Percentiles rank a stretch among this genome's conserved stretches.
Evolutionary conservation across 30 jellyfish, hydroid and myxozoan genomes (phyloP).

Genomic region (Hydra vulgaris): DNA sequence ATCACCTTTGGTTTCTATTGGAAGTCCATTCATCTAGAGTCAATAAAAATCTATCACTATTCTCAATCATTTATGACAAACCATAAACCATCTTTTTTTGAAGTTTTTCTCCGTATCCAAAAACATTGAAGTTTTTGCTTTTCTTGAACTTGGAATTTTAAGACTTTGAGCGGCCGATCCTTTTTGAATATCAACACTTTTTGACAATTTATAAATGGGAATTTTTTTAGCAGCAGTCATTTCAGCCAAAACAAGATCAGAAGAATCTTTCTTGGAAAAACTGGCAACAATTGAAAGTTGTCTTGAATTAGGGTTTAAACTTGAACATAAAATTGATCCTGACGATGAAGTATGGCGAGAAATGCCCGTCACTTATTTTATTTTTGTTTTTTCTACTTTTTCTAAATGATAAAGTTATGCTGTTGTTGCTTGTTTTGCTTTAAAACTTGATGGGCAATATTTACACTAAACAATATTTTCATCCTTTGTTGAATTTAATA

Average conservation of each 20-base stretch:
- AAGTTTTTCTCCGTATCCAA: not conserved
- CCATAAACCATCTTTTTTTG: too few species aligned
- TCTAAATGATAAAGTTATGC: not conserved
- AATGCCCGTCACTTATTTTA: not conserved
- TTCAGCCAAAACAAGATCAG: not conserved
- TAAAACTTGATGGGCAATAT: too few species aligned
- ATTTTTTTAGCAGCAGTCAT: not conserved
- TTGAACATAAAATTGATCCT: not conserved
- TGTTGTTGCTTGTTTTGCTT: too few species aligned
- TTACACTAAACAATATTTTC: too few species aligned
- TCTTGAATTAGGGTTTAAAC: not conserved
- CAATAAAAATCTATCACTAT: too few species aligned
- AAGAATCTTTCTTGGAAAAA: not conserved
- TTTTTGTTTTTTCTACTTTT: not conserved
- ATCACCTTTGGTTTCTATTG: not conserved
- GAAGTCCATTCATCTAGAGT: too few species aligned
- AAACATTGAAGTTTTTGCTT: not conserved
- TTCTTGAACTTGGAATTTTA: not conserved
- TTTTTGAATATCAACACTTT: not conserved
- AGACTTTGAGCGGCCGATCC: not conserved
- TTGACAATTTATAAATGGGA: not conserved
- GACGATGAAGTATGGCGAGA: not conserved
- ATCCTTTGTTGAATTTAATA: too few species aligned
- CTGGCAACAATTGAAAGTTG: not conserved
- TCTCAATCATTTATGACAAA: too few species aligned